A percentile compares a stretch with the other conserved stretches of the same genome.
Conservation (phyloP, 2,113 vertebrate genomes). For the Petrocephalus zakoni region DNA sequence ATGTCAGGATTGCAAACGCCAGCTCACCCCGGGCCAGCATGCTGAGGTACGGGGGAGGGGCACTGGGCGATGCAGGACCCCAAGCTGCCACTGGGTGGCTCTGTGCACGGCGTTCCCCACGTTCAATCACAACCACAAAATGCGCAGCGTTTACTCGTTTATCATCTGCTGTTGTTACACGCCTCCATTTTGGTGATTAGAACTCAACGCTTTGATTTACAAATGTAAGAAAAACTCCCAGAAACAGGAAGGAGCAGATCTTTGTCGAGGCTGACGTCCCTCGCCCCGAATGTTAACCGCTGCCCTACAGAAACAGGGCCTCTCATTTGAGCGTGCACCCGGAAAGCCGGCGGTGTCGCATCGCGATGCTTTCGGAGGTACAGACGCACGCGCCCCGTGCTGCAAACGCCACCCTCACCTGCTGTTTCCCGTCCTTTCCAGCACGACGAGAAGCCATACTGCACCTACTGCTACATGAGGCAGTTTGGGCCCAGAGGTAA, state of each 20-base stretch:
- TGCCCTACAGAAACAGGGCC: background rate
- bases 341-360: background rate
- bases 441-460: conserved; percentile 72
- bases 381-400: background rate
- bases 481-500: conserved; percentile 70
- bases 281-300: background rate
- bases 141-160: background rate
- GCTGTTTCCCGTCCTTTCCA: conserved; percentile 46
- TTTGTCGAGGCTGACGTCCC: background rate
- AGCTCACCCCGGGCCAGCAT: conserved; percentile 69
- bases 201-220: background rate
- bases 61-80: background rate
- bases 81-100: background rate
- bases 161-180: background rate
- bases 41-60: conserved; percentile 66
- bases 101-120: background rate
- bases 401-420: background rate
- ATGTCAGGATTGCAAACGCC: conserved; percentile 67
- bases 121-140: background rate
- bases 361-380: background rate
- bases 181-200: background rate
- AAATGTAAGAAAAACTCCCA: background rate
- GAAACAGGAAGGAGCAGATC: background rate
- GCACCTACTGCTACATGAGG: conserved; percentile 66
- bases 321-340: background rate